Base-by-base conservation (phyloP, 2,113 vertebrate species). In the Grantiella picta region DNA sequence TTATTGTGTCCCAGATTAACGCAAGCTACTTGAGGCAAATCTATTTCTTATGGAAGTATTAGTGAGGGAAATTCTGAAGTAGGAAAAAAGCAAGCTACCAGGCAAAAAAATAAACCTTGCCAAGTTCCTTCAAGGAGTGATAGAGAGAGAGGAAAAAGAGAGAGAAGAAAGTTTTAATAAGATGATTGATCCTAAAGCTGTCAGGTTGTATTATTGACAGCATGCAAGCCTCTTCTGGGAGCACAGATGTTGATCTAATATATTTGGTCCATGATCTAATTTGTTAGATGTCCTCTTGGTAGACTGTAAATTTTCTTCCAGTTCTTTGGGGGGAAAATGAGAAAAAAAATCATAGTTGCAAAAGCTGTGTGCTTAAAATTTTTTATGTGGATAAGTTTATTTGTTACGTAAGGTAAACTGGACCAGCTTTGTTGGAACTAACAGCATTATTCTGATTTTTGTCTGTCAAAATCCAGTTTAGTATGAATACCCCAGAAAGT, bases 131-230 rank as follows among this genome's bases (percentile, higher is more conserved):
- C 69, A 87, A 90, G 38, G n/a, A 94, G 87, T 36, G n/a, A 59
- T 25, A 68, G 36, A 52, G 25, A 82, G 35, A 23, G 25, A 35
- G 12, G 31, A 33, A 42, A 47, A 20, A 76, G 12, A 80, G 29
- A 76, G 36, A 85, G 52, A 80, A 90, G n/a, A 71, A 90, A 91
- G 68, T 92, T 97, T 94, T 79, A 95, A 95, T 95, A 86, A 91
- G 93, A 52, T 81, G 72, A 95, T 96, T 95, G 96, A 95, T 96
- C 94, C 84, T 93, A 70, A 90, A 92, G 61, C 86, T 97, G 90
- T 85, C 95, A 94, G 29, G n/a, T 79, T 95, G 15, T 54, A 52
- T 92, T 92, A 93, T 73, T 94, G 79, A 71, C 86, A 96, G 72
- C 49, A 94, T 94, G 89, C 72, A 84, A 94, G 79, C 23, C 65